Base-by-base conservation (phyloP, 2,888 invertebrate species). In the Drosophila leonis region DNA sequence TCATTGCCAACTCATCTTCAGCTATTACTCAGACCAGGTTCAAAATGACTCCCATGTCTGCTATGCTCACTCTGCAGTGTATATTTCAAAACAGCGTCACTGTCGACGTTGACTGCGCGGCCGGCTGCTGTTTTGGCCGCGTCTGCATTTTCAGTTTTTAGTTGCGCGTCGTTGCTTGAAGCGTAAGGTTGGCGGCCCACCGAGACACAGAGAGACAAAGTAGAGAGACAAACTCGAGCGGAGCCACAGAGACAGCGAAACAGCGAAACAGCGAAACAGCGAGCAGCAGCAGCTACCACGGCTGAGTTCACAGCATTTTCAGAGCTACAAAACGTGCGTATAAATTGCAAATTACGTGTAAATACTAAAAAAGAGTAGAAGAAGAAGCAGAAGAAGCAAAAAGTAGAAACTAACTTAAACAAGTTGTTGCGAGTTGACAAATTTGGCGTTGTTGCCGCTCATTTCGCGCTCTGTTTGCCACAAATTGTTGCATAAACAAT, bases 81-180 rank as follows among this genome's bases (percentile, higher is more conserved):
- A 78, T 18, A 63, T 29, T 20, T 41, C 48, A 67, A 67, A 44
- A 37, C 44, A 54, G 56, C 79, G 59, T 59, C 59, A 63, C 76
- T 61, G 72, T 37, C 54, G 42, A 42, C 59, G 65, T 24, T 56
- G 59, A 46, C 74, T 29, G 29, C 69, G 54, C 59, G 27, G 75
- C 44, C 70, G 62, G 64, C 65, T 64, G 77, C 80, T 72, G 77
- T 78, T 73, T 78, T 79, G 75, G 83, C 75, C 52, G 77, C 78
- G 84, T 84, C 83, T 88, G 88, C 88, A 83, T 70, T 86, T 84
- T 73, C 49, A 67, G 75, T 68, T 71, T 76, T 90, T 78, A 90
- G 89, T 90, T 77, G 88, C 84, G 82, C 90, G 90, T 84, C 82
- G 90, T 83, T 80, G 88, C 80, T 90, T 75, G 81, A 75, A 86